A percentile compares a stretch with the other conserved stretches of the same genome.
Evolutionary conservation across 1,140 invertebrate species (phyloP).

Genomic region (Brachystomella parvula): DNA sequence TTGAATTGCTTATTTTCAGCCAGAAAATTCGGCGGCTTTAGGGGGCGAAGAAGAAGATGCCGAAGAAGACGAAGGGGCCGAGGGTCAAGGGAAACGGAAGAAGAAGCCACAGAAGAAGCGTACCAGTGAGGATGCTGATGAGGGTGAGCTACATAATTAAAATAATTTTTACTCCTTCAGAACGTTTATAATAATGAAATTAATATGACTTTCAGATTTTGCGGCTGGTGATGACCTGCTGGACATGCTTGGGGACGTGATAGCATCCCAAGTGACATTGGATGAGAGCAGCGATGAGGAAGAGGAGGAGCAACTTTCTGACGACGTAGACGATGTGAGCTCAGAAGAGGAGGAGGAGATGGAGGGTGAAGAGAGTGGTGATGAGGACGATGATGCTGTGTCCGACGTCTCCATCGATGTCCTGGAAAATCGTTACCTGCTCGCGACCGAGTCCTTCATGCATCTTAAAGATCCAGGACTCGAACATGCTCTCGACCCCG

Average conservation of each 20-base stretch:
- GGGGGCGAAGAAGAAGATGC: conserved; percentile 4
- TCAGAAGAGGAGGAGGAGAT: background rate
- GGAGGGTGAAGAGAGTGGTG: background rate
- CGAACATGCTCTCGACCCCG: background rate
- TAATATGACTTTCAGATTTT: background rate
- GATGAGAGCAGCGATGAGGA: background rate
- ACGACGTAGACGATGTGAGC: background rate
- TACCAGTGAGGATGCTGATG: background rate
- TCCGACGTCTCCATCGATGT: background rate
- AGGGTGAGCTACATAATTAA: background rate
- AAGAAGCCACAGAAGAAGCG: background rate
- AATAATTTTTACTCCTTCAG: background rate
- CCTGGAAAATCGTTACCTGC: background rate
- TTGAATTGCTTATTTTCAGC: no score
- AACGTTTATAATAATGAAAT: background rate
- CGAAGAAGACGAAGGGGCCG: background rate
- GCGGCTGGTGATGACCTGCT: background rate
- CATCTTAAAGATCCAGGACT: conserved; percentile 11
- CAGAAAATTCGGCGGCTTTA: no score
- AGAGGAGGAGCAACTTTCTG: background rate
- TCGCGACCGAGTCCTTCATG: background rate
- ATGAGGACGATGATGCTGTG: background rate
- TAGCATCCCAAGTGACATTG: background rate
- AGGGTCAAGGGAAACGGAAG: background rate
- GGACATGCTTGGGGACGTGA: background rate